Evolutionary conservation across 2,797 vertebrate species (phyloP), one percentile per base, ranked within the genome.

Genomic region (Sparidentex hasta): DNA sequence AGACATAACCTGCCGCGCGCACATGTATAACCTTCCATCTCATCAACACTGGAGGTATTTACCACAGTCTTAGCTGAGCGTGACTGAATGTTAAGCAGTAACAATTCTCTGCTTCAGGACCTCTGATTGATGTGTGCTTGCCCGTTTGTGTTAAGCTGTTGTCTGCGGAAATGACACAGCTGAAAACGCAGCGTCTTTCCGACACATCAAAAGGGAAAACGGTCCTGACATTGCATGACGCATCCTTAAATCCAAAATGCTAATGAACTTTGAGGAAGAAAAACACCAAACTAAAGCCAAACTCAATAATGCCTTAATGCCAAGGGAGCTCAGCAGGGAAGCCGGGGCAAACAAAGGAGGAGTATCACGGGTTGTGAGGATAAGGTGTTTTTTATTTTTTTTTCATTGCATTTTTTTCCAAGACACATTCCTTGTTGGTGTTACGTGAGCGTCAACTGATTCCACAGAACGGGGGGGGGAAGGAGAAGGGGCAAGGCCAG

Each of bases 61-160:
- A 91, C 88, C 86, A 83, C 85, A 90, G 89, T 93, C 90, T 93
- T 89, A 91, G 90, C 91, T 79, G 82, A 87, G 85, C 44, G 71
- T 73, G 81, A 78, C 88, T 89, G 93, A 93, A 94, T 92, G 92
- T 84, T 86, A 93, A 94, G 91, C 86, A 91, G 92, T 12, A 86
- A 89, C 90, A 88, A 91, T 90, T 90, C 93, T 90, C 90, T 89
- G 88, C 94, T 93, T 91, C 90, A 87, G 89, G 83, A 92, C 90
- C 82, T 75, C 78, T 95, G 95, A 96, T 93, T 96, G 95, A 96
- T 94, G 94, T 90, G 89, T 85, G 93, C 90, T 93, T 78, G 91
- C 87, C 90, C 92, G 91, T 90, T 93, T 91, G 90, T 71, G 92
- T 92, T 95, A 94, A 95, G 93, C 94, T 91, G 90, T 92, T 92